Percentiles rank a stretch among this genome's conserved stretches.
Evolutionary conservation across 2,113 vertebrate species (phyloP).

Genomic region (Hippoglossus stenolepis): DNA sequence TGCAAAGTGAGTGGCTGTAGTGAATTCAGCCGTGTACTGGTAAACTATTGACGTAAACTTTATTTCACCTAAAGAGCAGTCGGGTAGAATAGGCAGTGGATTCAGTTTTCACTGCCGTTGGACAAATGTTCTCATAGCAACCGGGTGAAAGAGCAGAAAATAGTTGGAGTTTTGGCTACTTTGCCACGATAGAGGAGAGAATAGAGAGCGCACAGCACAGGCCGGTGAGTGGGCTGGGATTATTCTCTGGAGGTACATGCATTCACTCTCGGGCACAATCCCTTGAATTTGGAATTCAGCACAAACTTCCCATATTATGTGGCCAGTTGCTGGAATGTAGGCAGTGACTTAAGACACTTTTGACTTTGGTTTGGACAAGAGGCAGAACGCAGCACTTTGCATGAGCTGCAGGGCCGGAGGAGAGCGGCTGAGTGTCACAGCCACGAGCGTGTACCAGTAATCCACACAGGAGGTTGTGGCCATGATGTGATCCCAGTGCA

Average conservation of each 20-base stretch:
- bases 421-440: conserved; percentile 39
- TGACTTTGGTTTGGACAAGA: conserved; percentile 26
- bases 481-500: conserved; percentile 25
- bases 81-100: background rate
- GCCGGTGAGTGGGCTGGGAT: background rate
- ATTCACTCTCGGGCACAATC: background rate
- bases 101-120: background rate
- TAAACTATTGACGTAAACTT: background rate
- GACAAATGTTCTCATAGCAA: background rate
- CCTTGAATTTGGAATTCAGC: background rate
- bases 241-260: background rate
- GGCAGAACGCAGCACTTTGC: conserved; percentile 9
- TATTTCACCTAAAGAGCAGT: background rate
- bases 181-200: background rate
- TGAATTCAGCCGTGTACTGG: background rate
- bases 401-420: conserved; percentile 19
- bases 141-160: background rate
- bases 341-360: conserved; percentile 19
- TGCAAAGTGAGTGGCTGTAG: background rate
- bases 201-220: background rate
- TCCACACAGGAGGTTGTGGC: conserved; percentile 25
- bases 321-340: too few relatives aligned
- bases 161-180: background rate
- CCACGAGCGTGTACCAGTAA: conserved; percentile 29
- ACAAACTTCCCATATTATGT: background rate